Base-by-base conservation (phyloP, 2,113 vertebrate species). In the Osmerus eperlanus region DNA sequence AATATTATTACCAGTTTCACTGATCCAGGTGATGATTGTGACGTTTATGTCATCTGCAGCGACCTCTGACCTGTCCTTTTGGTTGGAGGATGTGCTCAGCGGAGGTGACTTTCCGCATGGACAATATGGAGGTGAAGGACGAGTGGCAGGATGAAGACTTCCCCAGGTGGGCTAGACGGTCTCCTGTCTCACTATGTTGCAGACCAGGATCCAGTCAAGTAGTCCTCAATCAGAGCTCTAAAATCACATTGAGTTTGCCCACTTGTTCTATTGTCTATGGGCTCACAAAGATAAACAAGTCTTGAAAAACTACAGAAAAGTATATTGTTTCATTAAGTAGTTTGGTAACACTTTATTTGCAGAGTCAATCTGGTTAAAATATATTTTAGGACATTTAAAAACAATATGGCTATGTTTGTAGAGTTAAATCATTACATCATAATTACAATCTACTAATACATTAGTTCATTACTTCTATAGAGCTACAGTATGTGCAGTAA, bases 141-240 rank as follows among this genome's bases (percentile, higher is more conserved):
- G 95, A 98, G 70, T 97, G 96, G 95, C 95, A 96, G 66, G 96
- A 97, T 0, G 94, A 96, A 52, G 94, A 94, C 64, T 96, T 96
- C 60, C 95, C 96, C 82, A 95, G 94, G 96, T 92, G 41, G 8
- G 9, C 41, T 11, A 47, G 41, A 47, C 9, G 41, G 9, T 47
- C 9, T 47, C 9, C 41, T 47, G 41, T 47, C 41, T 36, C 32
- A 36, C 32, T 47, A 47, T 47, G 7, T 11, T 47, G 41, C 41
- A 60, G 12, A 3, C n/a, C 19, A 60, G 14, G 23, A 60, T 6
- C 58, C 9, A 23, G 23, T 60, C 9, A 60, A 60, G 3, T 12
- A 60, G 5, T 23, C 5, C 9, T 3, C 16, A 23, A 60, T 60
- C 9, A 3, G 13, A 21, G 9, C n/a, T 23, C n/a, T 21, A 23